Evolutionary conservation across 2,113 vertebrate species (phyloP).

Genomic region (Lichenostomus cassidix): DNA sequence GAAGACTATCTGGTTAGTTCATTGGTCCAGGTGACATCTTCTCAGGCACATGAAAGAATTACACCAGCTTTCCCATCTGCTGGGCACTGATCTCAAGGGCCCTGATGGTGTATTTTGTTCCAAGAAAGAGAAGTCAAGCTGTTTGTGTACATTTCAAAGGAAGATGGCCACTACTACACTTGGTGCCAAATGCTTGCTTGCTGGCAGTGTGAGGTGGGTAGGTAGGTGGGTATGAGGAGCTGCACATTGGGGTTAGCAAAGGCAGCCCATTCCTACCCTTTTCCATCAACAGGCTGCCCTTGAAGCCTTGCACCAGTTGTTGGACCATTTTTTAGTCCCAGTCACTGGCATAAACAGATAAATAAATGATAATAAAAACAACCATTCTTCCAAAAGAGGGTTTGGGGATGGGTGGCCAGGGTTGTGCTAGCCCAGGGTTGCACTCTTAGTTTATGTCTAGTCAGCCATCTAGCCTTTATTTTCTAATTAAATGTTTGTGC

Average conservation of each 20-base stretch:
- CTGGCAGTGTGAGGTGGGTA: rapidly evolving
- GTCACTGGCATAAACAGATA: not conserved
- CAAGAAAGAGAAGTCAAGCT: not conserved
- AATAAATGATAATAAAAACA: not conserved
- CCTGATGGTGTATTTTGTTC: not conserved
- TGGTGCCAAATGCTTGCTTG: not conserved
- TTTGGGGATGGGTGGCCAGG: not conserved
- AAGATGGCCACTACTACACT: not conserved
- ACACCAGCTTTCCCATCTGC: not conserved
- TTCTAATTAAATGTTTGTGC: not conserved
- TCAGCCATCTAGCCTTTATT: not conserved
- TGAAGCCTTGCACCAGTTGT: not conserved
- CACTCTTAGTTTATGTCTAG: not conserved
- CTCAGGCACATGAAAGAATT: not conserved
- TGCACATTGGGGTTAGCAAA: not conserved
- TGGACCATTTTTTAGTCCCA: not conserved
- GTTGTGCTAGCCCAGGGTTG: not conserved
- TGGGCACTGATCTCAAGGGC: not conserved
- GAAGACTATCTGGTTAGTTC: not conserved
- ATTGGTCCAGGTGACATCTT: not conserved
- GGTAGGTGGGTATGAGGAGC: not conserved
- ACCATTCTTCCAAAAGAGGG: not conserved
- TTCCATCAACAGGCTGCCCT: not conserved
- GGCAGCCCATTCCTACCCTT: not conserved
- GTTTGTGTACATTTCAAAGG: not conserved